Evolutionary conservation across 2,113 vertebrate species (phyloP).

Genomic region (Larimichthys crocea): DNA sequence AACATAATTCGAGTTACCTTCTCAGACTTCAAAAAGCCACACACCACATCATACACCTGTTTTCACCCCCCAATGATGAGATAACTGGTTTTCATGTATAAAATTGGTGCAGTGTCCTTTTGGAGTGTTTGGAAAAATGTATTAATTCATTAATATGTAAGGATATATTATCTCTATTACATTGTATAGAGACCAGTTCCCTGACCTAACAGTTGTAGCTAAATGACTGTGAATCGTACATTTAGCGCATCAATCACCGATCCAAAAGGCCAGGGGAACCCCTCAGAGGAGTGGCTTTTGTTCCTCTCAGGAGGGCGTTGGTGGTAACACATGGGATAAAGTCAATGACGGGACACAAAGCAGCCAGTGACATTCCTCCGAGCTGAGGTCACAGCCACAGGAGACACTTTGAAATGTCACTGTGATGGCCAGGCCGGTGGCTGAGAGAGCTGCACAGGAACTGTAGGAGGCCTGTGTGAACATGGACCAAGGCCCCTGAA

Average conservation of each 20-base stretch:
- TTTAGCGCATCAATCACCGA: conserved; percentile 55
- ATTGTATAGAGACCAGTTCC: background rate
- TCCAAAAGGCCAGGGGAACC: conserved; percentile 55
- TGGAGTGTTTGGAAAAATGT: background rate
- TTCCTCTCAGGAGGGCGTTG: conserved; percentile 77
- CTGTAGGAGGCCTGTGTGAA: conserved; percentile 61
- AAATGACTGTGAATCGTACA: conserved; percentile 40
- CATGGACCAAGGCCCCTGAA: conserved; percentile 53
- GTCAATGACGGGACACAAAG: conserved; percentile 74
- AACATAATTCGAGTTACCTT: background rate
- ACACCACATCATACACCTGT: background rate
- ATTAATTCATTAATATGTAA: background rate
- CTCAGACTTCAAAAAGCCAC: background rate
- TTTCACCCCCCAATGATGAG: background rate
- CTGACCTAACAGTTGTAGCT: conserved; percentile 37
- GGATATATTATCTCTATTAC: background rate
- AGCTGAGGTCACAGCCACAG: conserved; percentile 76
- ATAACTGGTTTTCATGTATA: background rate
- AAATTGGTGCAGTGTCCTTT: too few relatives aligned
- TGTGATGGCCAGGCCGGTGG: conserved; percentile 24
- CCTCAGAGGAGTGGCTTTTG: conserved; percentile 59
- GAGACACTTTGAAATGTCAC: conserved; percentile 75
- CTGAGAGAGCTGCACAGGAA: conserved; percentile 40
- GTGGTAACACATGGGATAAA: conserved; percentile 72
- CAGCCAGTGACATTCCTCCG: conserved; percentile 72